phyloP scores from a whole-genome alignment of 2,113 vertebrate genomes.

The Labeo rohita region DNA sequence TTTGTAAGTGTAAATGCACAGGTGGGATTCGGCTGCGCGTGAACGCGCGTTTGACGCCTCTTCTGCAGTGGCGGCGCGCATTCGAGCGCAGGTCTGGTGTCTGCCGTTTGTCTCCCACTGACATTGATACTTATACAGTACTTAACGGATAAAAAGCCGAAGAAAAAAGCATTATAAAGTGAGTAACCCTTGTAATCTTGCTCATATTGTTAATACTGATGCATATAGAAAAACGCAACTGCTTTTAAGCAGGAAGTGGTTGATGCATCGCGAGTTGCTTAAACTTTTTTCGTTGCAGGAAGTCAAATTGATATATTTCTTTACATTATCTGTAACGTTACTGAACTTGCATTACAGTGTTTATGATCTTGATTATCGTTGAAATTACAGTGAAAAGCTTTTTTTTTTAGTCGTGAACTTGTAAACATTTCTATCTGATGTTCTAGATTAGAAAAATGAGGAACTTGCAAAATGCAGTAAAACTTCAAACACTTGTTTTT shows the following conservation, averaged over 20 bases:
- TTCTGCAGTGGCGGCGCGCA: not conserved
- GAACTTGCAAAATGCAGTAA: slow-evolving; percentile 9
- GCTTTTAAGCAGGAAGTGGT: not conserved
- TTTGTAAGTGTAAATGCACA: not conserved
- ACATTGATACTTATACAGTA: not conserved
- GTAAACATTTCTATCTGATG: not conserved
- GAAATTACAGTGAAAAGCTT: not conserved
- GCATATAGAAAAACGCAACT: not conserved
- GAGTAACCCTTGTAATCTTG: not conserved
- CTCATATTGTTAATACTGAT: not conserved
- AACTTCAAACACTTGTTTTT: not conserved
- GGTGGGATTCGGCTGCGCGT: not conserved
- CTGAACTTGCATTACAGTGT: not conserved
- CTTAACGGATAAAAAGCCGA: not conserved
- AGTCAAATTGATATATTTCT: not conserved
- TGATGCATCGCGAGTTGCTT: not conserved
- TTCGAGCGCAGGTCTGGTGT: not conserved
- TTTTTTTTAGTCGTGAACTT: not conserved
- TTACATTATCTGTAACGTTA: not conserved
- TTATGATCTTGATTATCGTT: not conserved
- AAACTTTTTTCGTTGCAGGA: not conserved
- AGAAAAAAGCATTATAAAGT: not conserved
- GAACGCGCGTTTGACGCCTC: too few relatives aligned
- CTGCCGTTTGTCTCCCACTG: not conserved
- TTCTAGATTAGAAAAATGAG: not conserved